These are phyloP conservation scores for Rhinoderma darwinii DNA, from an alignment of 2,113 vertebrate genomes.

Conservation along the genomic window DNA sequence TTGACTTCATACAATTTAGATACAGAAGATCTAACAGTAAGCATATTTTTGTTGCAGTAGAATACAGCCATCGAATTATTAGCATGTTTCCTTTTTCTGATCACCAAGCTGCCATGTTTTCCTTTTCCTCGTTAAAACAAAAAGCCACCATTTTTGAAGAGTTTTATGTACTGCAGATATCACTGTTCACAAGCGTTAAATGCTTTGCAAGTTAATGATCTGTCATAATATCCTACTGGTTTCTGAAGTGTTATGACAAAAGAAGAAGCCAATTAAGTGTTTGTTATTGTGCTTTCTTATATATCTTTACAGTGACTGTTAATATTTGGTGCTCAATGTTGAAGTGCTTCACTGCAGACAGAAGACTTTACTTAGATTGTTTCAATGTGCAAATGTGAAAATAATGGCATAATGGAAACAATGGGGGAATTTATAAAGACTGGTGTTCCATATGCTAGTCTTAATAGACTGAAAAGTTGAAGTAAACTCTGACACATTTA, in stretches of 20 bases:
- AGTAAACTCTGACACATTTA: no score
- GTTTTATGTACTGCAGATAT: background rate
- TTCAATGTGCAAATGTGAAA: background rate
- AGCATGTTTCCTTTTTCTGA: background rate
- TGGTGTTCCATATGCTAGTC: no score
- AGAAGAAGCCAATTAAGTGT: conserved; percentile 16
- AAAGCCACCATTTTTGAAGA: background rate
- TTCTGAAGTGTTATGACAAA: conserved; percentile 1
- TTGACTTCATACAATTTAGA: background rate
- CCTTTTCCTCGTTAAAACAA: background rate
- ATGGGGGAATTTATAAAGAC: no score
- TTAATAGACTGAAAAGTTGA: no score
- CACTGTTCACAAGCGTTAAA: background rate
- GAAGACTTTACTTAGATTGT: no score
- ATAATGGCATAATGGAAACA: no score
- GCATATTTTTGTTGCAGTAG: background rate
- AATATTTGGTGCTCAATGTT: background rate
- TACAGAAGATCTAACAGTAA: background rate
- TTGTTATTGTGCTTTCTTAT: background rate
- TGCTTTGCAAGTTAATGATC: conserved; percentile 12
- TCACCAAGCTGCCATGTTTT: background rate
- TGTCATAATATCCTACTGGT: conserved; percentile 3
- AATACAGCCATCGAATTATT: background rate
- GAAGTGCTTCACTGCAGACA: background rate
- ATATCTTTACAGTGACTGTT: background rate